Conservation (phyloP, 1,140 invertebrate genomes). For the Drosophila rhopaloa region DNA sequence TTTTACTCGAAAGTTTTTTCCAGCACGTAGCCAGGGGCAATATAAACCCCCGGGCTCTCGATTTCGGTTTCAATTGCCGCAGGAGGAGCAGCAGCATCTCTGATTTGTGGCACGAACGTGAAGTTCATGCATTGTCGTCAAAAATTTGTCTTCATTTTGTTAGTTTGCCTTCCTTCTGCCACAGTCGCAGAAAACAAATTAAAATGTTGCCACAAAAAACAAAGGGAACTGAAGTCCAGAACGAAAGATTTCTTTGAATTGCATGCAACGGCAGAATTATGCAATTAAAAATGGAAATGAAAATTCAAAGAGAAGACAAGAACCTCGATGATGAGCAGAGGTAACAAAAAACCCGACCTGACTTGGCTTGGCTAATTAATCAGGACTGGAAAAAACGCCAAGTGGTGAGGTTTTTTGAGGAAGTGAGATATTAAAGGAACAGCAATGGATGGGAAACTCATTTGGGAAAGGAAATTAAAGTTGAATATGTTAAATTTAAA, state of each 20-base stretch:
- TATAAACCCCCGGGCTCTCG: conserved; percentile 14
- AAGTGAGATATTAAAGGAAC: conserved; percentile 29
- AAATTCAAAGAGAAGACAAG: conserved; percentile 40
- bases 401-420: conserved; percentile 29
- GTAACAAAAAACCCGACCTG: conserved; percentile 34
- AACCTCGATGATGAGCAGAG: conserved; percentile 27
- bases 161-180: conserved; percentile 36
- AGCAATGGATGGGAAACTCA: background rate
- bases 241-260: conserved; percentile 58
- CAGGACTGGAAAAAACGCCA: conserved; percentile 24
- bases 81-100: conserved; percentile 57
- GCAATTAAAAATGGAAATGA: conserved; percentile 81
- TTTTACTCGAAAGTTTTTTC: conserved; percentile 40
- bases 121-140: conserved; percentile 78
- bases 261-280: conserved; percentile 76
- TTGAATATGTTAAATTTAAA: no score
- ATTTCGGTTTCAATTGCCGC: conserved; percentile 54
- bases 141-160: conserved; percentile 69
- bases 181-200: conserved; percentile 59
- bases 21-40: conserved; percentile 42
- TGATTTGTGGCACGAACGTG: conserved; percentile 81
- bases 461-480: background rate
- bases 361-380: conserved; percentile 52
- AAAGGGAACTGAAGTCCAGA: conserved; percentile 18
- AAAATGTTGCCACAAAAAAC: conserved; percentile 71